A percentile compares a stretch with the other conserved stretches of the same genome.
Conservation (phyloP, 2,113 vertebrate genomes). For the Pedionomus torquatus region DNA sequence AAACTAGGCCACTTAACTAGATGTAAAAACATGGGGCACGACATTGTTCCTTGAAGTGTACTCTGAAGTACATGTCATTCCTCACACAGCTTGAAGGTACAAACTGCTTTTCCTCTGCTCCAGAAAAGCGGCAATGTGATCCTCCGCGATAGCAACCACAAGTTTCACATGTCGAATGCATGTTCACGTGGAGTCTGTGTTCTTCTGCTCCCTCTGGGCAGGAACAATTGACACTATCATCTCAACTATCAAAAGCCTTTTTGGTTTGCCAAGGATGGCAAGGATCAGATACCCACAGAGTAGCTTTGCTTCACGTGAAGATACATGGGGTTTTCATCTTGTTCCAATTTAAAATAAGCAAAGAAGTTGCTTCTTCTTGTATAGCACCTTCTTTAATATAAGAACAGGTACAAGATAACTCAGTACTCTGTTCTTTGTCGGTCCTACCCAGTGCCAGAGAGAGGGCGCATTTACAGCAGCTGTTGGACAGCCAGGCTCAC, state of each 20-base stretch:
- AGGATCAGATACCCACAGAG: neutral
- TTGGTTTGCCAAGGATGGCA: neutral
- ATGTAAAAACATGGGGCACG: neutral
- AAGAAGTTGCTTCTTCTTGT: no score
- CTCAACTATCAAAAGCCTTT: neutral
- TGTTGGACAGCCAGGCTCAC: neutral
- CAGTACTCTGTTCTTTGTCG: neutral
- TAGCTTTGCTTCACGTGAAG: neutral
- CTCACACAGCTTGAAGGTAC: neutral
- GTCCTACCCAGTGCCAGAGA: neutral
- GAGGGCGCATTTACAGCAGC: neutral
- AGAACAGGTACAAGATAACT: neutral
- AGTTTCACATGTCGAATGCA: neutral
- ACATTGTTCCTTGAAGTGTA: neutral
- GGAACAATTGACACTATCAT: rapidly evolving
- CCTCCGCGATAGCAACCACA: neutral
- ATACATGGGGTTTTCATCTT: neutral
- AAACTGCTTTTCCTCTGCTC: neutral
- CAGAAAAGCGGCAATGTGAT: neutral
- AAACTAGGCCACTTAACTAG: neutral
- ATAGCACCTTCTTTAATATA: neutral
- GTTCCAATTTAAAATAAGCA: neutral
- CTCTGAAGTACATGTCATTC: neutral
- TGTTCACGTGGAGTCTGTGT: neutral
- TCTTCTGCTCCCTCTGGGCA: neutral